These are phyloP conservation scores for Phylloscopus trochiloides DNA, from an alignment of 2,113 vertebrate species.

Conservation along the genomic window DNA sequence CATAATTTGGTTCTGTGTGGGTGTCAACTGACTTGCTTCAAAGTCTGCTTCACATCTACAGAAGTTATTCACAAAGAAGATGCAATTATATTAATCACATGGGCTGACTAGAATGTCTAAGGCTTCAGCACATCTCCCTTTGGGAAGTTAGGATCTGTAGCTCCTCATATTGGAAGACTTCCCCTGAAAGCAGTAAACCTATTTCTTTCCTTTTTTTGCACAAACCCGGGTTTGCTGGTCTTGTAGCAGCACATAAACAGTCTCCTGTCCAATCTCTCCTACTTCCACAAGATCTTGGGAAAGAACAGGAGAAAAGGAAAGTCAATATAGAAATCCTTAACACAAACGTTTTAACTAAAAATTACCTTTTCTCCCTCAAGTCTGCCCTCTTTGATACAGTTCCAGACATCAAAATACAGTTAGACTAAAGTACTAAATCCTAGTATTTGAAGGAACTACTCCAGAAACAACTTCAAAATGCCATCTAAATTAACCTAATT, in stretches of 20 bases:
- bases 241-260: background rate
- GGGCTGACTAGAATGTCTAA: background rate
- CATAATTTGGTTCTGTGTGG: constrained; percentile 34
- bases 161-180: background rate
- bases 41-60: constrained; percentile 18
- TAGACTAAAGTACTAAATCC: background rate
- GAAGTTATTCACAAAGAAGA: constrained; percentile 3
- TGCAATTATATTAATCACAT: constrained; percentile 24
- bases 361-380: background rate
- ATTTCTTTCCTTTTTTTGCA: background rate
- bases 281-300: background rate
- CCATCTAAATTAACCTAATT: background rate
- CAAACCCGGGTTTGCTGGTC: background rate
- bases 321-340: background rate
- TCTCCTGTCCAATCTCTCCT: background rate
- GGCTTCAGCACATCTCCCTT: background rate
- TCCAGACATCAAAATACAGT: background rate
- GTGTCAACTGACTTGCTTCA: background rate
- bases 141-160: background rate
- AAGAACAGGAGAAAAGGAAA: background rate
- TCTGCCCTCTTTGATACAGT: background rate
- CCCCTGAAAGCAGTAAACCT: background rate
- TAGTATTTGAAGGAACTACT: background rate
- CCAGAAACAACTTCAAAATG: background rate
- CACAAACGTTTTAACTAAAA: background rate